Base-by-base conservation (phyloP, 2,113 vertebrate species). In the Callaeas wilsoni region DNA sequence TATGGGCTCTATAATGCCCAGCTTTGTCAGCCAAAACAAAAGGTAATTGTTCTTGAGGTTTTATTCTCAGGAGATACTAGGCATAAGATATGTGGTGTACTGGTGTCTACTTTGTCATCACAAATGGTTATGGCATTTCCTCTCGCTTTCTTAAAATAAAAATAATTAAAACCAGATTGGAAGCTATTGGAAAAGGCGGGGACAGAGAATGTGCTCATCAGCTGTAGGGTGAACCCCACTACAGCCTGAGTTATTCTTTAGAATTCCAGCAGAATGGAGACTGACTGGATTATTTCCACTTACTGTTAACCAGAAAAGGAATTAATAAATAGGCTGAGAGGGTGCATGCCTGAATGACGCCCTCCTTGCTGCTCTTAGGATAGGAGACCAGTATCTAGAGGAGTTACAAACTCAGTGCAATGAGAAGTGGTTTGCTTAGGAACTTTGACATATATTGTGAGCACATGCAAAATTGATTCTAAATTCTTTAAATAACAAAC, bases 1-100 rank as follows among this genome's bases (percentile, higher is more conserved):
- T 98, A 99, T 56, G 98, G 98, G 12, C 94, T 99, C 64, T 99
- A 98, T 32, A 97, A 87, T 60, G 95, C 96, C 10, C 99, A 99
- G 73, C 97, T 98, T 7, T 97, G 98, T 55, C 94, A 97, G 37
- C 99, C 99, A 27, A 97, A 98, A 44, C 98, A 99, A 86, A 98
- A 99, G 99, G 99, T 99, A 97, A 84, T n/a, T 62, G 17, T 62
- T 88, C 42, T 25, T 20, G 29, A 52, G 17, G 11, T 20, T 80
- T 81, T 69, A 23, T 44, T 83, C 19, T 83, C 2, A 2, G 52
- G 10, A 30, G 15, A 26, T 52, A 8, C 3, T 10, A 30, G 21
- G 33, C 2, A 1, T 42, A 22, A 69, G 32, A 12, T 65, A 14
- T 2, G 3, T 33, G 13, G 14, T 55, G 4, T 35, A 37, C 26